These are phyloP conservation scores for Dermolepida albohirtum DNA, from an alignment of 2,888 invertebrate species.

Conservation along the genomic window DNA sequence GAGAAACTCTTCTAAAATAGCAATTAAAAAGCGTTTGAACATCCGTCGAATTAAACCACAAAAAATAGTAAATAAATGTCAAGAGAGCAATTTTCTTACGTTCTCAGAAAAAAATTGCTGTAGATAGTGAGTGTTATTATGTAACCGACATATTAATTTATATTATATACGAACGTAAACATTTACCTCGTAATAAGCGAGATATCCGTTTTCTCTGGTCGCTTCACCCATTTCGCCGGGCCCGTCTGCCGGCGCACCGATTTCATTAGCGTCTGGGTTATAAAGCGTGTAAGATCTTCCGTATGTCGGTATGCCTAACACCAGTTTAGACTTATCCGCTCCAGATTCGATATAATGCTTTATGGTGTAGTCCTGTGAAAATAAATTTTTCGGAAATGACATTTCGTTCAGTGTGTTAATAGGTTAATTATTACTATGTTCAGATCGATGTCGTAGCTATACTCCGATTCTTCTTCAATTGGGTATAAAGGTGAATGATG, in stretches of 20 bases:
- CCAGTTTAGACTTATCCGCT: slow-evolving; percentile 82
- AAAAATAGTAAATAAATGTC: too few relatives aligned
- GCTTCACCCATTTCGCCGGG: slow-evolving; percentile 92
- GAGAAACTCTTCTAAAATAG: too few relatives aligned
- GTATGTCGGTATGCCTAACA: slow-evolving; percentile 90
- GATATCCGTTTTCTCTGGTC: slow-evolving; percentile 91
- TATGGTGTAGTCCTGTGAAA: slow-evolving; percentile 84
- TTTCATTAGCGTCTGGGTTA: slow-evolving; percentile 84
- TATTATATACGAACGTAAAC: background rate
- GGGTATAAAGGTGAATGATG: slow-evolving; percentile 91
- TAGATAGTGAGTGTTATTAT: background rate
- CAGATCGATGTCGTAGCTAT: slow-evolving; percentile 87
- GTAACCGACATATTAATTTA: background rate
- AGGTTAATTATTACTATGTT: slow-evolving; percentile 79
- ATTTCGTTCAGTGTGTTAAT: background rate
- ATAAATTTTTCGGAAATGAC: background rate
- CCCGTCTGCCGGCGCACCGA: slow-evolving; percentile 91
- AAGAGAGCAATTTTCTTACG: too few relatives aligned
- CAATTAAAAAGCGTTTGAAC: too few relatives aligned
- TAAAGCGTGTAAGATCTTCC: slow-evolving; percentile 91
- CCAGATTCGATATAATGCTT: slow-evolving; percentile 84
- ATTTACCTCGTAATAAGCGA: slow-evolving; percentile 90
- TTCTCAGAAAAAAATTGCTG: too few relatives aligned
- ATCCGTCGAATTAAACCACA: too few relatives aligned
- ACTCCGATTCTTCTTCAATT: slow-evolving; percentile 84